These are phyloP conservation scores for Acronicta leporina DNA, from an alignment of 2,888 invertebrate genomes.

Conservation along the genomic window DNA sequence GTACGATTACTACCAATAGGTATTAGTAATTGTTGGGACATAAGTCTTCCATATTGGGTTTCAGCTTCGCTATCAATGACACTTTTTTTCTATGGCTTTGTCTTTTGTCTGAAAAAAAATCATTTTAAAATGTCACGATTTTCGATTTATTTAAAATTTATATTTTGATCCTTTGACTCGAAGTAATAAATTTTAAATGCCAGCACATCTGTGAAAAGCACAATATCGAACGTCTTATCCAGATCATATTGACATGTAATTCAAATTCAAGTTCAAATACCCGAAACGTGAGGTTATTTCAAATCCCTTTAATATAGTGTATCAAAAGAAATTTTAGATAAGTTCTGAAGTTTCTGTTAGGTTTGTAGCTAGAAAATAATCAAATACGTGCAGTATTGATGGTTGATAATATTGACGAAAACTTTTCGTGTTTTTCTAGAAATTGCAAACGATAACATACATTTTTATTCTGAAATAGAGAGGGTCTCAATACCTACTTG, in stretches of 20 bases:
- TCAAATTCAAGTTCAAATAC: slow-evolving; percentile 22
- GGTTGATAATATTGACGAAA: neutral
- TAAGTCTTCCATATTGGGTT: no score
- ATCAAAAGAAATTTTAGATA: slow-evolving; percentile 15
- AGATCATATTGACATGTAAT: slow-evolving; percentile 30
- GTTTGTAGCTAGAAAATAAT: neutral
- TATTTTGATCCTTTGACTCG: neutral
- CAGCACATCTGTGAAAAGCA: slow-evolving; percentile 11
- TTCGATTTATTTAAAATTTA: neutral
- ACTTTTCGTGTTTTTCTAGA: no score
- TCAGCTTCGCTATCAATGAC: no score
- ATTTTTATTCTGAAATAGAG: no score
- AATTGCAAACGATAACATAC: no score
- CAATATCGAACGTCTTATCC: slow-evolving; percentile 8
- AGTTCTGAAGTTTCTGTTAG: neutral
- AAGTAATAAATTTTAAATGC: slow-evolving; percentile 16
- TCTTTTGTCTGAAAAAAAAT: no score
- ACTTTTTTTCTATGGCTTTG: no score
- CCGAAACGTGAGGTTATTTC: slow-evolving; percentile 12
- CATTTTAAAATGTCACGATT: no score
- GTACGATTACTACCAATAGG: no score
- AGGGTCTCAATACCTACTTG: no score
- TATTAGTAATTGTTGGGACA: no score
- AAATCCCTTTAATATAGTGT: slow-evolving; percentile 8
- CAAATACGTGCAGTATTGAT: neutral